These are phyloP conservation scores for Dilophus febrilis DNA, from an alignment of 2,888 invertebrate genomes.

Conservation along the genomic window DNA sequence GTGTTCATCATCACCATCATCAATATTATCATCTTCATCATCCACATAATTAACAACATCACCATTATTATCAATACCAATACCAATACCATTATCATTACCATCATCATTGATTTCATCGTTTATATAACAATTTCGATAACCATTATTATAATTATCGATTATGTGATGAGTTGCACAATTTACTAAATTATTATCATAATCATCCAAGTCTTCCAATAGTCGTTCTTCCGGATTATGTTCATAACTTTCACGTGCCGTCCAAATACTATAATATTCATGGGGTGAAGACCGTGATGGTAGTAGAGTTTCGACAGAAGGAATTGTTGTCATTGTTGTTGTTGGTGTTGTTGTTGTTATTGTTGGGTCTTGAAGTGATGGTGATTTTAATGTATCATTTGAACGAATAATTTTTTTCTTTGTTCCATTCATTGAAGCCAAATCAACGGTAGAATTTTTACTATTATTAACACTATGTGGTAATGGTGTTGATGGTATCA, in stretches of 20 bases:
- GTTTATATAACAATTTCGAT: too few species aligned
- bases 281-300: constrained; percentile 15
- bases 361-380: constrained; percentile 14
- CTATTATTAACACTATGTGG: not conserved
- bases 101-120: too few species aligned
- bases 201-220: constrained; percentile 15
- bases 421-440: constrained; percentile 32
- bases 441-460: not conserved
- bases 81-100: too few species aligned
- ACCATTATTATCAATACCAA: too few species aligned
- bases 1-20: too few species aligned
- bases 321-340: constrained; percentile 17
- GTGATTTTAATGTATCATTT: constrained; percentile 35
- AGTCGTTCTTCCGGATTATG: constrained; percentile 27
- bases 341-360: constrained; percentile 20
- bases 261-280: constrained; percentile 24
- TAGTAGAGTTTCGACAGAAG: not conserved
- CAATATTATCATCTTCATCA: too few species aligned
- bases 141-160: too few species aligned
- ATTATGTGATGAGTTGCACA: not conserved
- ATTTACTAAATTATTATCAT: not conserved
- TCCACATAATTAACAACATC: too few species aligned
- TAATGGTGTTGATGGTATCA: not conserved
- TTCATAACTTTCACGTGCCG: constrained; percentile 28
- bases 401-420: constrained; percentile 49